These are phyloP conservation scores for Odontothrips loti DNA, from an alignment of 2,888 invertebrate species.

Conservation along the genomic window DNA sequence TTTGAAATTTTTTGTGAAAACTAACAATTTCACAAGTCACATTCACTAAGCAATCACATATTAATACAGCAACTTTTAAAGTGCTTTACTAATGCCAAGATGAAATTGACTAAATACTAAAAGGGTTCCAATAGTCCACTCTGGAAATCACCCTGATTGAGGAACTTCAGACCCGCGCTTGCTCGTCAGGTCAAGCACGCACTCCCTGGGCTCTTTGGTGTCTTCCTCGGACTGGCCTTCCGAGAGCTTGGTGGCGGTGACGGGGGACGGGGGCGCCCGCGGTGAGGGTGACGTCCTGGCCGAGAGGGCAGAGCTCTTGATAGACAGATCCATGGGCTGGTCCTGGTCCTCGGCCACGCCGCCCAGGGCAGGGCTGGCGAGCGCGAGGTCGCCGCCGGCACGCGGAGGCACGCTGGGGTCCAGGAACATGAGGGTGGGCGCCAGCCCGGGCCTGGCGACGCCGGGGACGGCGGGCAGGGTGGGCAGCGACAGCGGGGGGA, in stretches of 20 bases:
- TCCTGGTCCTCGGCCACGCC: conserved; percentile 50
- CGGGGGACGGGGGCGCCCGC: neutral
- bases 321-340: conserved; percentile 50
- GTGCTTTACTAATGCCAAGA: too few species aligned
- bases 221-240: neutral
- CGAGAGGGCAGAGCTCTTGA: conserved; percentile 41
- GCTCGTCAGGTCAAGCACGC: conserved; percentile 8
- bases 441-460: conserved; percentile 31
- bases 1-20: neutral
- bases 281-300: conserved; percentile 1
- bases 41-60: neutral
- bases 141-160: conserved; percentile 2
- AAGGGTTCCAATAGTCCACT: neutral
- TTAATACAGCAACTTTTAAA: neutral
- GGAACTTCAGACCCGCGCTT: conserved; percentile 7
- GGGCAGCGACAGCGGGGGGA: conserved; percentile 30
- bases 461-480: conserved; percentile 25
- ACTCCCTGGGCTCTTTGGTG: conserved; percentile 15
- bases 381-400: conserved; percentile 46
- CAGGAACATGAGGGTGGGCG: conserved; percentile 30
- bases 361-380: conserved; percentile 48
- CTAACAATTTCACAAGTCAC: neutral
- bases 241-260: neutral
- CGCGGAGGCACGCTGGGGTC: conserved; percentile 30
- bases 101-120: neutral